A percentile compares a stretch with the other conserved stretches of the same genome.
phyloP scores from a whole-genome alignment of 2,888 invertebrate genomes.

The Arge pagana region DNA sequence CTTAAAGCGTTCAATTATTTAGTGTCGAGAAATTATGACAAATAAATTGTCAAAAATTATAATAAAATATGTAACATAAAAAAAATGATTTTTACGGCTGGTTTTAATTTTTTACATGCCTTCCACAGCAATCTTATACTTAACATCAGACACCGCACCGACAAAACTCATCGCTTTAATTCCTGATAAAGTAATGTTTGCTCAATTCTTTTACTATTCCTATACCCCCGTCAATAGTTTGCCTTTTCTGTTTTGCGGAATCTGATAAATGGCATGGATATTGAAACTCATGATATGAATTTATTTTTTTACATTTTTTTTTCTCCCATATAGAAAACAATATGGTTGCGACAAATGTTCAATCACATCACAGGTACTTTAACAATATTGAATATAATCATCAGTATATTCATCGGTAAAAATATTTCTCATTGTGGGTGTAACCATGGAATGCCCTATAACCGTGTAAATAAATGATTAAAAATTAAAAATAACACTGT shows the following conservation, averaged over 20 bases:
- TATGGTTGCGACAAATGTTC: constrained; percentile 1
- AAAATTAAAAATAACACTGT: constrained; percentile 3
- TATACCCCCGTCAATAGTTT: too few species aligned
- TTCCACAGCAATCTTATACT: constrained; percentile 12
- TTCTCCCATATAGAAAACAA: background rate
- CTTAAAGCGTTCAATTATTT: constrained; percentile 22
- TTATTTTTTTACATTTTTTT: background rate
- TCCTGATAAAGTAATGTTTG: constrained; percentile 12
- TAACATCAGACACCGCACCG: constrained; percentile 2
- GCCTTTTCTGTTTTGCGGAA: background rate
- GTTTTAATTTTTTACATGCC: constrained; percentile 14
- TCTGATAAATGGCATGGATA: background rate
- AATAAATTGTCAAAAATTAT: constrained; percentile 26
- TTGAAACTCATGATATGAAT: too few species aligned
- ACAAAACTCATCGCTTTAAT: constrained; percentile 12
- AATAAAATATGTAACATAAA: constrained; percentile 14
- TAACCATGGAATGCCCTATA: constrained; percentile 16
- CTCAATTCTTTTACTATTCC: background rate
- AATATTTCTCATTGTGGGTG: constrained; percentile 11
- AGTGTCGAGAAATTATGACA: constrained; percentile 11
- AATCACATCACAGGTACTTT: constrained; percentile 16
- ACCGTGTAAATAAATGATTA: background rate
- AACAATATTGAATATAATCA: constrained; percentile 7
- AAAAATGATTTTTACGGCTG: constrained; percentile 11
- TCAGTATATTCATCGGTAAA: constrained; percentile 10